A percentile compares a stretch with the other conserved stretches of the same genome.
Evolutionary conservation across 2,797 vertebrate species (phyloP).

Genomic region (Coreius guichenoti): DNA sequence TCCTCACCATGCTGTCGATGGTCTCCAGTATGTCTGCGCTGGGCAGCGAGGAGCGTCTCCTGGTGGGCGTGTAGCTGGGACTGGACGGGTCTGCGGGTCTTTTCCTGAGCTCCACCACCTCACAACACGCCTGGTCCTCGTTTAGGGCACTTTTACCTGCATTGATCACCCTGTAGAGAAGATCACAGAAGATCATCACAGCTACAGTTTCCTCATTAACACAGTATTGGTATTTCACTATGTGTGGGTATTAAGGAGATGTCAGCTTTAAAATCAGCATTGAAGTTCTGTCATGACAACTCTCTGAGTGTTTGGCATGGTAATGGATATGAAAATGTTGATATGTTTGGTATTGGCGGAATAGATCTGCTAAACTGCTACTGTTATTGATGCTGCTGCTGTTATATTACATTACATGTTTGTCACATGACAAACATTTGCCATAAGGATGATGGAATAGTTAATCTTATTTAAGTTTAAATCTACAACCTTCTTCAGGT

Average conservation of each 20-base stretch:
- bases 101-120: conserved; percentile 90
- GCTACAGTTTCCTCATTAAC: not conserved
- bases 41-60: conserved; percentile 91
- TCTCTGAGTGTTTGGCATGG: too few species aligned
- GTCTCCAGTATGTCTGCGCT: conserved; percentile 88
- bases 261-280: too few species aligned
- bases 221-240: not conserved
- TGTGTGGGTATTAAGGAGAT: too few species aligned
- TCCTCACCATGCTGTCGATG: conserved; percentile 81
- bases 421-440: too few species aligned
- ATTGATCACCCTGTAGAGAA: conserved; percentile 89
- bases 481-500: not conserved
- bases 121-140: conserved; percentile 97
- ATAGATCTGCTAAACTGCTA: too few species aligned
- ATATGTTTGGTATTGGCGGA: too few species aligned
- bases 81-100: conserved; percentile 77
- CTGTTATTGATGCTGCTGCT: too few species aligned
- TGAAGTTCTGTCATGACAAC: too few species aligned
- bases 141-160: conserved; percentile 96
- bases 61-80: conserved; percentile 82
- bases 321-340: too few species aligned
- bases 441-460: not conserved
- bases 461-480: not conserved
- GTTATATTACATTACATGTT: too few species aligned
- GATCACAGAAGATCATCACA: not conserved